Base-by-base conservation (phyloP, 2,113 vertebrate species). In the Tachycineta bicolor region DNA sequence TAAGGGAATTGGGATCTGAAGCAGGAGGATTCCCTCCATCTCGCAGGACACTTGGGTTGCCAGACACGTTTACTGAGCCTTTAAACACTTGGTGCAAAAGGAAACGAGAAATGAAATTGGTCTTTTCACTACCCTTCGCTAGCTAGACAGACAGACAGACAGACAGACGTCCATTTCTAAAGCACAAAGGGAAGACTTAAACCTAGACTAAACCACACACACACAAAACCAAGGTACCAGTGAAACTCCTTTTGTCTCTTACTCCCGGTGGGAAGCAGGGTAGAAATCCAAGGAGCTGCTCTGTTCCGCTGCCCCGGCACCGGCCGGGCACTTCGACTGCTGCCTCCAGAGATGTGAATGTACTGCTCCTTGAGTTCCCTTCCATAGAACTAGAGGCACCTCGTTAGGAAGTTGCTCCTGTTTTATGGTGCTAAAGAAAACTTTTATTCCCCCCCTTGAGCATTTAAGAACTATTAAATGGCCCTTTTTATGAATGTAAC, bases 401-500 rank as follows among this genome's bases (percentile, higher is more conserved):
- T 99, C 98, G 98, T 98, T 98, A 97, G 95, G 98, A 97, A 98
- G 98, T 99, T 99, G 98, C 98, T 98, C 98, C 98, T 98, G 98
- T 98, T 99, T 99, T 98, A 99, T 99, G 99, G 99, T 99, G 99
- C 99, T 99, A 99, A 98, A 98, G 98, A 97, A 98, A 98, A 97
- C 80, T 91, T 98, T 96, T 96, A 97, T 97, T 97, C 96, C 96
- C 87, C 97, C 25, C 91, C 97, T 98, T 88, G 97, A 98, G 98
- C 98, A 98, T 98, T 98, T 96, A 98, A 98, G 98, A 98, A 96
- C 96, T 95, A 97, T 90, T 65, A 97, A 97, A 97, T 97, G 97
- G 97, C 98, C 99, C 99, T 98, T 98, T 99, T 99, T 98, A 99
- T 99, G 99, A 99, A 99, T 99, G 99, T 99, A 99, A 98, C 98